Conservation (phyloP, 2,113 vertebrate species). For the Oryctolagus cuniculus region mOryCun1.1 NC_091435.1:151399501-151400000, state of each 20-base stretch:
- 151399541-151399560: not conserved
- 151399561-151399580: slow-evolving; percentile 12
- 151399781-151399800: slow-evolving; percentile 28
- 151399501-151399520: slow-evolving; percentile 24
- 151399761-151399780: slow-evolving; percentile 26
- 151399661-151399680: not conserved
- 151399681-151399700: slow-evolving; percentile 15
- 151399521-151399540: not conserved
- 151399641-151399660: not conserved
- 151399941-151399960: slow-evolving; percentile 55
- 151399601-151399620: not conserved
- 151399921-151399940: slow-evolving; percentile 4
- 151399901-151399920: not conserved
- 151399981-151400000: slow-evolving; percentile 54
- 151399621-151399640: not conserved
- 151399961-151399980: slow-evolving; percentile 31
- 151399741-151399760: not conserved
- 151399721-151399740: slow-evolving; percentile 16
- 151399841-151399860: slow-evolving; percentile 29
- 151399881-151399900: slow-evolving; percentile 42
- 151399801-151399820: not conserved
- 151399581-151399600: not conserved
- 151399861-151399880: not conserved
- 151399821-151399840: not conserved
- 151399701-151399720: slow-evolving; percentile 52